These are phyloP conservation scores for Megaleporinus macrocephalus DNA, from an alignment of 2,113 vertebrate species.

Conservation along the genomic window DNA sequence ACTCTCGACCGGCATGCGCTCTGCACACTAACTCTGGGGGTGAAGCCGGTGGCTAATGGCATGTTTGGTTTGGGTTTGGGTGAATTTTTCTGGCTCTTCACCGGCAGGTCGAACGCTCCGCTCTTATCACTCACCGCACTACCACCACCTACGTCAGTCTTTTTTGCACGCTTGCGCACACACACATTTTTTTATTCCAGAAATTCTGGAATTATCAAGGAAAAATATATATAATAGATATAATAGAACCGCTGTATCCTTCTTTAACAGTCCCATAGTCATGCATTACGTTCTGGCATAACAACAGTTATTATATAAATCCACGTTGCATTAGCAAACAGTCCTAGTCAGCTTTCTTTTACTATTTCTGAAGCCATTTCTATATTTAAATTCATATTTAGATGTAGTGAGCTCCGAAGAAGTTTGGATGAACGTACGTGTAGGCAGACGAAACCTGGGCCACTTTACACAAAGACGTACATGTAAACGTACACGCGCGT, in stretches of 20 bases:
- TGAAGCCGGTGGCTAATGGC: slow-evolving; percentile 66
- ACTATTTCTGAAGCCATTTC: no score
- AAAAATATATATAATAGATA: no score
- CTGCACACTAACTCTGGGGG: slow-evolving; percentile 54
- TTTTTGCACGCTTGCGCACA: slow-evolving; percentile 51
- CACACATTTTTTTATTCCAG: not conserved
- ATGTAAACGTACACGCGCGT: not conserved
- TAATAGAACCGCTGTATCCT: no score
- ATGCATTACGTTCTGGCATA: no score
- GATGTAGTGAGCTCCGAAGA: not conserved
- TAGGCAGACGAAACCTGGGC: not conserved
- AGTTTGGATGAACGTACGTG: not conserved
- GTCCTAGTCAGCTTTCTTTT: no score
- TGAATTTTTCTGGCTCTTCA: slow-evolving; percentile 59
- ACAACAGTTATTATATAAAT: no score
- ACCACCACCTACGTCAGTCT: slow-evolving; percentile 36
- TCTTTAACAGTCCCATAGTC: no score
- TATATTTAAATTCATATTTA: no score
- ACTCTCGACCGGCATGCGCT: slow-evolving; percentile 66
- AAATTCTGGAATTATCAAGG: not conserved
- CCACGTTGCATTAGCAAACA: no score
- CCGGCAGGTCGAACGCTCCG: slow-evolving; percentile 48
- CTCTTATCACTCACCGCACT: slow-evolving; percentile 51
- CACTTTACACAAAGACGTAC: no score
- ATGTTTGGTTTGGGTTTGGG: slow-evolving; percentile 69